A percentile compares a stretch with the other conserved stretches of the same genome.
Conservation (phyloP, 2,113 vertebrate genomes). For the Xenopus laevis region DNA sequence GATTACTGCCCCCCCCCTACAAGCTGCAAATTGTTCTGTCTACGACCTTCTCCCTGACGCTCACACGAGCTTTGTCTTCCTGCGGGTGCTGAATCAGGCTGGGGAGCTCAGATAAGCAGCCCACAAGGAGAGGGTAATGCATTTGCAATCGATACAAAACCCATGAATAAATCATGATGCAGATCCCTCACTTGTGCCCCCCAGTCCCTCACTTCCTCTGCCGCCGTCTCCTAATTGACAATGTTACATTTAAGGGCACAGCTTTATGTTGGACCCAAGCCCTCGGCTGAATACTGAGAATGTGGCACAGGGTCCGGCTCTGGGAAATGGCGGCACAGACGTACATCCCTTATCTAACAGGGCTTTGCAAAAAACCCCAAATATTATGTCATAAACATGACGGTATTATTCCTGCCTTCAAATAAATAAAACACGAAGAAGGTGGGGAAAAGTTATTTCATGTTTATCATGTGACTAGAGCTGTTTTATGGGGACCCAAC, state of each 20-base stretch:
- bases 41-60: not conserved
- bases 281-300: not conserved
- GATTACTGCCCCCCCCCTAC: not conserved
- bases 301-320: conserved; percentile 5
- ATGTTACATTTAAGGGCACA: conserved; percentile 24
- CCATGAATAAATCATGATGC: conserved; percentile 32
- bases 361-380: no score
- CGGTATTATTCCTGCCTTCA: no score
- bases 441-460: no score
- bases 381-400: no score
- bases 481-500: no score
- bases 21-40: not conserved
- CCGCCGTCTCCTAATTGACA: conserved; percentile 19
- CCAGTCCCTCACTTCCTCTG: conserved; percentile 18
- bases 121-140: conserved; percentile 17
- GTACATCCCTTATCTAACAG: no score
- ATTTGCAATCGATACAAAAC: conserved; percentile 25
- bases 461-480: no score
- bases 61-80: conserved; percentile 1
- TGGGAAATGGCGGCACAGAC: not conserved
- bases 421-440: no score
- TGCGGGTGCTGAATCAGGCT: conserved; percentile 22
- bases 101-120: conserved; percentile 14
- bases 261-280: conserved; percentile 7
- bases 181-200: conserved; percentile 28